Evolutionary conservation across 2,113 vertebrate species (phyloP).

Genomic region (Brachionichthys hirsutus): DNA sequence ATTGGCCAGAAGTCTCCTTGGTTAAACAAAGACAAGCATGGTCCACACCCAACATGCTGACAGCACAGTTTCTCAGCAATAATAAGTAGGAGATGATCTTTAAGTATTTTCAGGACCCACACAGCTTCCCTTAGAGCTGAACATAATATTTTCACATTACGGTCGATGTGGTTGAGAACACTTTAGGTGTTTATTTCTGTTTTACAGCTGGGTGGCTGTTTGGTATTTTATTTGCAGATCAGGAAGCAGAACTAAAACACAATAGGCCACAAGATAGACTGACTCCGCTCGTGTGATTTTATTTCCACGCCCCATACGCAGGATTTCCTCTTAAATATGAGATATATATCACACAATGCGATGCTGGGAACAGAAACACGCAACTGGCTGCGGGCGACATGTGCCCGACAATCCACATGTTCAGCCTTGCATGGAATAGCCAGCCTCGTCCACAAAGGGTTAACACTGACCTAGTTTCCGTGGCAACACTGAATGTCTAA

Average conservation of each 20-base stretch:
- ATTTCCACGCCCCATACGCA: slow-evolving; percentile 41
- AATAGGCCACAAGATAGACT: slow-evolving; percentile 31
- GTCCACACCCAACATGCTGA: slow-evolving; percentile 22
- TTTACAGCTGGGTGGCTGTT: background rate
- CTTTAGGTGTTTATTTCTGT: slow-evolving; percentile 5
- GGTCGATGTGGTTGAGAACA: background rate
- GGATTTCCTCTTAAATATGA: slow-evolving; percentile 57
- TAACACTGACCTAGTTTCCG: slow-evolving; percentile 79
- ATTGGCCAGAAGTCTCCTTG: slow-evolving; percentile 29
- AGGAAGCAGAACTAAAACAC: slow-evolving; percentile 47
- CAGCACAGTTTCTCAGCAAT: slow-evolving; percentile 2
- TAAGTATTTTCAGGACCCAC: slow-evolving; percentile 7
- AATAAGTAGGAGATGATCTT: background rate
- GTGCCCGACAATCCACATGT: slow-evolving; percentile 29
- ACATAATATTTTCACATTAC: no score
- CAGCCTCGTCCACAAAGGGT: slow-evolving; percentile 57
- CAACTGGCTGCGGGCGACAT: slow-evolving; percentile 4
- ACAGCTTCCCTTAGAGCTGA: background rate
- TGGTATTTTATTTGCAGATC: slow-evolving; percentile 32
- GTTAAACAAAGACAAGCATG: slow-evolving; percentile 17
- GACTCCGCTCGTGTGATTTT: slow-evolving; percentile 18
- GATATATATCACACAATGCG: slow-evolving; percentile 9
- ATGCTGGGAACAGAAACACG: slow-evolving; percentile 17
- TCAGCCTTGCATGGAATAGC: slow-evolving; percentile 58
- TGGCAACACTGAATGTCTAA: slow-evolving; percentile 74